phyloP scores from a whole-genome alignment of 2,797 vertebrate genomes.

The Dallia pectoralis region DNA sequence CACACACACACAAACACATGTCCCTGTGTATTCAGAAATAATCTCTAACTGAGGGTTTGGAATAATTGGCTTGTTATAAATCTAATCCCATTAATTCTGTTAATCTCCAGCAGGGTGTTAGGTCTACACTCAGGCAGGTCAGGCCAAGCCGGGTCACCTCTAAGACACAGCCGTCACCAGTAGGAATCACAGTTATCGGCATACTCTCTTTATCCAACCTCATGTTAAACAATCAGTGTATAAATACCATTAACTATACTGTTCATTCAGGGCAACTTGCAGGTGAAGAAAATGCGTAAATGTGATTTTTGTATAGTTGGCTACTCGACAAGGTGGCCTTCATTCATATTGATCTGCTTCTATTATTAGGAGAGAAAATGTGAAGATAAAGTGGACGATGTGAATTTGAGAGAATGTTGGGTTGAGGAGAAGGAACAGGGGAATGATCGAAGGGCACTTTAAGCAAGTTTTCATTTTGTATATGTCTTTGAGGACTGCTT shows the following conservation, averaged over 20 bases:
- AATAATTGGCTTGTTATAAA: constrained; percentile 50
- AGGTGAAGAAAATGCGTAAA: neutral
- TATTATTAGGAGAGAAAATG: constrained; percentile 39
- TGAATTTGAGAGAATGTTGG: neutral
- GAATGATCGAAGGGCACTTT: constrained; percentile 7
- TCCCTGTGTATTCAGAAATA: constrained; percentile 41
- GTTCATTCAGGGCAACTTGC: neutral
- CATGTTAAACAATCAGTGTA: neutral
- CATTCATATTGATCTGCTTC: constrained; percentile 46
- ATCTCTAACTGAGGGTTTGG: constrained; percentile 43
- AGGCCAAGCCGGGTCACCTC: neutral
- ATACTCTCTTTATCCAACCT: neutral
- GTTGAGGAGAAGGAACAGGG: constrained; percentile 1
- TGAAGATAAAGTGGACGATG: constrained; percentile 26
- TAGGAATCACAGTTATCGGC: neutral
- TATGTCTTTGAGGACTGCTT: neutral
- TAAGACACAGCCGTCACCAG: neutral
- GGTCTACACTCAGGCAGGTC: neutral
- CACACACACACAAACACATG: constrained; percentile 6
- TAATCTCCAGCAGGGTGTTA: constrained; percentile 44
- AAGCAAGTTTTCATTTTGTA: neutral
- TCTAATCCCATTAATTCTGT: constrained; percentile 49
- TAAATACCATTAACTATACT: neutral
- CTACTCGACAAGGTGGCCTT: constrained; percentile 15
- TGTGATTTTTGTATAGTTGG: neutral